These are phyloP conservation scores for Pristiophorus japonicus DNA, from an alignment of 2,113 vertebrate species.

Conservation along the genomic window DNA sequence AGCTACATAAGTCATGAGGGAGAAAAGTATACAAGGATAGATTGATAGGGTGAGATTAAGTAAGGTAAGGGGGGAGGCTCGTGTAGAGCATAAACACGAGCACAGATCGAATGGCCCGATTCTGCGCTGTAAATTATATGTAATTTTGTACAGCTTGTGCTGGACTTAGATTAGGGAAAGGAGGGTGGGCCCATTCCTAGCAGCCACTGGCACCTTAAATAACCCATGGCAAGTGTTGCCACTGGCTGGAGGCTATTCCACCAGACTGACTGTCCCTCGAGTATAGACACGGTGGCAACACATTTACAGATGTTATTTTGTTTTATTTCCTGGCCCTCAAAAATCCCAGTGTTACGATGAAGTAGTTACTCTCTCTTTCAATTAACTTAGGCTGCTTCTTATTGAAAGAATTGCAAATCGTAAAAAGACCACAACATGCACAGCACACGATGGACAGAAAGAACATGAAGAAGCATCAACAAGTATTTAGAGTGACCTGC, in stretches of 20 bases:
- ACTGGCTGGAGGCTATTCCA: not conserved
- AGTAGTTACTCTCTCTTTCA: not conserved
- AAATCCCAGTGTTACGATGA: not conserved
- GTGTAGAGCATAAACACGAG: not conserved
- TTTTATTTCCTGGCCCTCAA: not conserved
- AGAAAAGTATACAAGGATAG: not conserved
- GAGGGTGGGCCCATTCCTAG: not conserved
- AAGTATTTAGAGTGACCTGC: not conserved
- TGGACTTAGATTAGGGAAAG: not conserved
- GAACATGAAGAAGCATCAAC: not conserved
- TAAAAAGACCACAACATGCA: not conserved
- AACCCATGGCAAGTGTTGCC: not conserved
- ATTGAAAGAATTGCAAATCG: not conserved
- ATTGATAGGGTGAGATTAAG: not conserved
- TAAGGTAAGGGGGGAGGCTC: not conserved
- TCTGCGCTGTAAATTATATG: not conserved
- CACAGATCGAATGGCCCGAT: not conserved
- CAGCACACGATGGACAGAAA: not conserved
- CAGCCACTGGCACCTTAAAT: not conserved
- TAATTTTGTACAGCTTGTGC: not conserved
- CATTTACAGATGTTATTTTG: not conserved
- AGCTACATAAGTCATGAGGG: not conserved
- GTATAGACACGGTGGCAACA: not conserved
- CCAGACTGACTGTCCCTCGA: not conserved
- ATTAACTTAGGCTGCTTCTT: not conserved